Conservation (phyloP, 2,797 vertebrate species). For the Melopsittacus undulatus region DNA sequence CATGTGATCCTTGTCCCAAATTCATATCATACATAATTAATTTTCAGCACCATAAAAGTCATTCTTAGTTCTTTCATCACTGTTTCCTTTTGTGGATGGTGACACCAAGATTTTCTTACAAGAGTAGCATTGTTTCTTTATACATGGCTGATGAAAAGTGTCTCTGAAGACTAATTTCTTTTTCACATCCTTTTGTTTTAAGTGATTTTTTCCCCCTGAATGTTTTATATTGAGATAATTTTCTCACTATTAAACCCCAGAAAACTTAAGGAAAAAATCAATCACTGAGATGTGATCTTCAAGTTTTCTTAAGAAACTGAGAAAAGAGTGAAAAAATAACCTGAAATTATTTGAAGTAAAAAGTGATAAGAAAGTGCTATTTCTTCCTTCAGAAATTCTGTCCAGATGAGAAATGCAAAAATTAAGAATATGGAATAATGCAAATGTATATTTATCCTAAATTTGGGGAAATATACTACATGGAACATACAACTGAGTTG, state of each 20-base stretch:
- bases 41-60: background rate
- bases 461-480: background rate
- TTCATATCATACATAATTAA: conserved; percentile 11
- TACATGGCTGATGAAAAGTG: background rate
- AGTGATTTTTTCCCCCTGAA: background rate
- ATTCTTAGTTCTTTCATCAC: conserved; percentile 22
- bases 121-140: background rate
- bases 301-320: background rate
- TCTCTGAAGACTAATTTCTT: background rate
- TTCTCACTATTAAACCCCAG: background rate
- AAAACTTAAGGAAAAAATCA: background rate
- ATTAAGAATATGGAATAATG: background rate
- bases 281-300: background rate
- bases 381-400: background rate
- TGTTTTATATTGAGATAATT: background rate
- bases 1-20: background rate
- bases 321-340: background rate
- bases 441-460: background rate
- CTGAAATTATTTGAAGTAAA: background rate
- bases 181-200: background rate
- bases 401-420: background rate
- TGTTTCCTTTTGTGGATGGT: background rate
- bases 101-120: background rate
- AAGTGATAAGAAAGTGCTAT: background rate
- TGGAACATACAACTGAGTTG: background rate